Conservation (phyloP, 2,888 invertebrate genomes). For the Rugalucina vietnamica region DNA sequence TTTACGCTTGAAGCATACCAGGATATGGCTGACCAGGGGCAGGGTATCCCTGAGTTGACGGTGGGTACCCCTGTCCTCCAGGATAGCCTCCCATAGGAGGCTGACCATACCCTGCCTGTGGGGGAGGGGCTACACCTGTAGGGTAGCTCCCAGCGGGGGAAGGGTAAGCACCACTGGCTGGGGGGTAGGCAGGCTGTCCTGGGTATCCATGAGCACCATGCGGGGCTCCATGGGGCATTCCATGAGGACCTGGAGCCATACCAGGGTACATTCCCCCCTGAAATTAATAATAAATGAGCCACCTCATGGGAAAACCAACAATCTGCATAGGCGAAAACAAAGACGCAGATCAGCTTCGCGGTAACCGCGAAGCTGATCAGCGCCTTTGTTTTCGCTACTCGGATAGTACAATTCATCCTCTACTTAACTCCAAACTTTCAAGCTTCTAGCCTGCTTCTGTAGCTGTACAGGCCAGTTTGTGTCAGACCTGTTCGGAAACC, state of each 20-base stretch:
- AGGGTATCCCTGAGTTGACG: slow-evolving; percentile 7
- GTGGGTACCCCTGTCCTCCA: not conserved
- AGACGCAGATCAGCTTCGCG: no score
- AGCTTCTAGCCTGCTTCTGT: no score
- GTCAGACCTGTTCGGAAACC: no score
- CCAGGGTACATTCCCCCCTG: slow-evolving; percentile 58
- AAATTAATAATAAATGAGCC: not conserved
- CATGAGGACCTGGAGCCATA: slow-evolving; percentile 36
- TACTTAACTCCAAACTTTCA: no score
- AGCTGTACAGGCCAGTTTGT: no score
- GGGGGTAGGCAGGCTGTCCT: slow-evolving; percentile 38
- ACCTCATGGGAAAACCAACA: no score
- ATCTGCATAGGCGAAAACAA: no score
- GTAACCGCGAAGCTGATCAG: no score
- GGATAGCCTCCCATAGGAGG: slow-evolving; percentile 5
- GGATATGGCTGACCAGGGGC: slow-evolving; percentile 7
- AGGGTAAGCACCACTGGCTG: slow-evolving; percentile 37
- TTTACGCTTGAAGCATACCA: no score
- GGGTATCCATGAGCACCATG: slow-evolving; percentile 46
- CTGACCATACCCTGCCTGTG: slow-evolving; percentile 28
- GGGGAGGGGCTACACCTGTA: slow-evolving; percentile 47
- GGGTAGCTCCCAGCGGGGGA: slow-evolving; percentile 31
- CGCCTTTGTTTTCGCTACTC: no score
- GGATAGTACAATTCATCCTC: no score
- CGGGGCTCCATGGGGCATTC: slow-evolving; percentile 39